Evolutionary conservation across 2,888 invertebrate species (phyloP).

Genomic region (Archips crataeganus): DNA sequence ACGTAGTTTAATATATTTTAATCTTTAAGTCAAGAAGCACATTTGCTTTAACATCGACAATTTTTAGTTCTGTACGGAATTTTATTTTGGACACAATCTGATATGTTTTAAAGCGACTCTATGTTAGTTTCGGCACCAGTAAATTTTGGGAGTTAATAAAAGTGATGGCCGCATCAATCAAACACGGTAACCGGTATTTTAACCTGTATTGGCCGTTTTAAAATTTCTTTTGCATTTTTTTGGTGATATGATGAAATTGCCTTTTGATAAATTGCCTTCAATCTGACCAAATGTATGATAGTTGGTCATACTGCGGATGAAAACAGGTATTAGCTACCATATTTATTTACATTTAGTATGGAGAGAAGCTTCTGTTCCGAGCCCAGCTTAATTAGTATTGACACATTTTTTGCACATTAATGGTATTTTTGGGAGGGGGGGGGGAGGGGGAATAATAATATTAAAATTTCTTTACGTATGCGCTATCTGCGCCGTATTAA

Average conservation of each 20-base stretch:
- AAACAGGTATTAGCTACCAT: neutral
- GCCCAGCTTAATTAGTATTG: too few relatives aligned
- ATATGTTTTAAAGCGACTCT: neutral
- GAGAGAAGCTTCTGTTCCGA: too few relatives aligned
- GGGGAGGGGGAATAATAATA: too few relatives aligned
- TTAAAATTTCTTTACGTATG: too few relatives aligned
- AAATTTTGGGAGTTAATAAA: slow-evolving; percentile 8
- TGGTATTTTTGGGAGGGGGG: too few relatives aligned
- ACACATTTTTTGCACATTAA: too few relatives aligned
- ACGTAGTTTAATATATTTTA: too few relatives aligned
- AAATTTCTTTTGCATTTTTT: neutral
- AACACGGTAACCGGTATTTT: neutral
- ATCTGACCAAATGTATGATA: neutral
- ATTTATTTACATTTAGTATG: neutral
- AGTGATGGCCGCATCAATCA: slow-evolving; percentile 9
- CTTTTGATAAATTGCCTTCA: neutral
- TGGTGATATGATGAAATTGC: slow-evolving; percentile 3
- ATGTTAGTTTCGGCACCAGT: neutral
- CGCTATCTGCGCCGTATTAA: too few relatives aligned
- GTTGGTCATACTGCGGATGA: neutral
- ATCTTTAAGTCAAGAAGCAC: too few relatives aligned
- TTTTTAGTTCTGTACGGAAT: neutral
- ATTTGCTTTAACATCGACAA: neutral
- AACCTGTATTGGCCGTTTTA: neutral
- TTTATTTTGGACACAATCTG: neutral